Base-by-base conservation (phyloP, 1,140 invertebrate genomes). In the Dendrolimus punctatus region DNA sequence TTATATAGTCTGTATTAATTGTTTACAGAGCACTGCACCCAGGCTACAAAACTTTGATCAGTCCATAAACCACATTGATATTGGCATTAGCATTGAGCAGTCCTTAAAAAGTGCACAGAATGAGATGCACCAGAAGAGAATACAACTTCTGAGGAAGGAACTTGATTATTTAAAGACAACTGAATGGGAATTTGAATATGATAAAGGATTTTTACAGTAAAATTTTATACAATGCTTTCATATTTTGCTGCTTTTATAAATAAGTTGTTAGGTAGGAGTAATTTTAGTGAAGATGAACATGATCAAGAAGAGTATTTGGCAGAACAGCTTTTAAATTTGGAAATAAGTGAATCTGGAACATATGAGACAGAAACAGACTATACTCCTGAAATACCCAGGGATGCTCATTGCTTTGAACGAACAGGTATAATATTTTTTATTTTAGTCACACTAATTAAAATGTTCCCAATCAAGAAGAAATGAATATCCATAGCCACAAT, bases 101-200 rank as follows among this genome's bases (percentile, higher is more conserved):
- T 76, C 77, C 40, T 39, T 76, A 51, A 81, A 80, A 60, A 77
- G 51, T 71, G 66, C 63, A 8, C 73, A 80, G 40, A 82, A 76
- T 49, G 80, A 84, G 61, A 60, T 76, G 36, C 91, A 92, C 50
- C 77, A 88, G n/a, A 91, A 92, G 70, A 84, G 91, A 51, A 88
- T 93, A 40, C 90, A 91, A 68, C 80, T 87, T 7, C 71, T 93
- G 48, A 82, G 91, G 60, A 92, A 91, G 70, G 91, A 92, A 77
- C 74, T 93, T 40, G 90, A 91, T 49, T 91, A 90, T 66, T 78
- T 93, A 8, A 92, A 91, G 73, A 82, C 87, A 8, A 92, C 92
- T 5, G 91, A 92, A 64, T 93, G 92, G 92, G 90, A 90, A 73
- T 93, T 91, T 87, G 90, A 92, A 52, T 85, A 82, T 55, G 85